These are phyloP conservation scores for Chrysemys picta DNA, from an alignment of 2,113 vertebrate species.

Conservation along the genomic window DNA sequence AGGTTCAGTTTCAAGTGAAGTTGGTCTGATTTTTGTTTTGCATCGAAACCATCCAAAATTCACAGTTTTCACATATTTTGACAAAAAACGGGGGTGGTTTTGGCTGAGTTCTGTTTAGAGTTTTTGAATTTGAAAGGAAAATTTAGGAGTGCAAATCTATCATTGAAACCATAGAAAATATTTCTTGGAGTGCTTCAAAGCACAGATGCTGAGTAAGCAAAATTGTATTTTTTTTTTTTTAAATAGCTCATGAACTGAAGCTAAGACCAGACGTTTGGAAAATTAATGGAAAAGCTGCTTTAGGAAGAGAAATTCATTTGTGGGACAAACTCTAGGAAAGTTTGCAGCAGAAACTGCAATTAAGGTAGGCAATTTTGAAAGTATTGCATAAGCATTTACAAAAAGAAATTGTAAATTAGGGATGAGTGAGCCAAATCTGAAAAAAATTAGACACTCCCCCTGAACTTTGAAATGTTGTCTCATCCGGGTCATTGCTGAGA, in stretches of 20 bases:
- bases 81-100: background rate
- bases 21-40: background rate
- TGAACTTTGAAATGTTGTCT: background rate
- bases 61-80: fast-evolving
- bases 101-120: background rate
- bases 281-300: background rate
- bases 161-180: background rate
- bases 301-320: background rate
- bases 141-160: background rate
- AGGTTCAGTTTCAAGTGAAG: fast-evolving
- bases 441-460: background rate
- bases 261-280: background rate
- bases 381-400: background rate
- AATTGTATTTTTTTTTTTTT: background rate
- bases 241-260: fast-evolving
- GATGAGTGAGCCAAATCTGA: background rate
- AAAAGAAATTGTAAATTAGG: background rate
- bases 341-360: background rate
- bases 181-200: background rate
- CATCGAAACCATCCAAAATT: background rate
- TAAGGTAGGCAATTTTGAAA: background rate
- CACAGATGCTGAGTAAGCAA: background rate
- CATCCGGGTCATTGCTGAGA: background rate
- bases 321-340: background rate
- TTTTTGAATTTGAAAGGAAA: background rate